These are phyloP conservation scores for Drosophila orena DNA, from an alignment of 1,140 invertebrate species.

Conservation along the genomic window DNA sequence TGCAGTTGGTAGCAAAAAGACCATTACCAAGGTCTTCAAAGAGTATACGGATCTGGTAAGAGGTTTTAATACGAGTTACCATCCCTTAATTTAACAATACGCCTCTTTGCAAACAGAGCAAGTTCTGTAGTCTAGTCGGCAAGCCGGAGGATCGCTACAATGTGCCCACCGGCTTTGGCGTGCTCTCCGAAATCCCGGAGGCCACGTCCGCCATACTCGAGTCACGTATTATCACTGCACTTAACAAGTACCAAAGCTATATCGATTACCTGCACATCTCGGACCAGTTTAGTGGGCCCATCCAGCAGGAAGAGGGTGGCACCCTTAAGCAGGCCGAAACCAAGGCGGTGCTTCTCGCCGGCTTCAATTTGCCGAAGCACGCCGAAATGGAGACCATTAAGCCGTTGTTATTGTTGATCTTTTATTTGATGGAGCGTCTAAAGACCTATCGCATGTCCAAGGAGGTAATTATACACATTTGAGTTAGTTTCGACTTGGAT, in stretches of 20 bases:
- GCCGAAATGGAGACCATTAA: conserved; percentile 90
- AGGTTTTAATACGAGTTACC: accelerated
- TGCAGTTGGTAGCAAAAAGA: conserved; percentile 95
- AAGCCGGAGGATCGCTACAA: conserved; percentile 95
- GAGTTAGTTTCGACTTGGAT: no score
- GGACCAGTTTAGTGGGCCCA: conserved; percentile 96
- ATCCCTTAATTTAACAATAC: no score
- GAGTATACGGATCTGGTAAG: conserved; percentile 97
- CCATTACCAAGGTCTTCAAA: conserved; percentile 92
- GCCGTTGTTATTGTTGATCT: conserved; percentile 93
- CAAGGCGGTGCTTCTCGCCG: conserved; percentile 93
- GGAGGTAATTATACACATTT: conserved; percentile 87
- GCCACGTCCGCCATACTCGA: conserved; percentile 92
- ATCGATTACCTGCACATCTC: conserved; percentile 99
- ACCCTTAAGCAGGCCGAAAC: conserved; percentile 89
- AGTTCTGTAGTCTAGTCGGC: conserved; percentile 94
- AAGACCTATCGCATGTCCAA: conserved; percentile 95
- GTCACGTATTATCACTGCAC: conserved; percentile 91
- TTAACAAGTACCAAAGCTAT: conserved; percentile 93
- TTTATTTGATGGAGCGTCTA: conserved; percentile 96
- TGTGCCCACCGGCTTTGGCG: conserved; percentile 91
- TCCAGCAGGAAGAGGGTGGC: conserved; percentile 90
- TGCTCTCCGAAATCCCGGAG: conserved; percentile 96
- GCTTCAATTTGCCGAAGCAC: conserved; percentile 90
- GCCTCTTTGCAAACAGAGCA: conserved; percentile 87